Conservation (phyloP, 2,113 vertebrate species). For the Todiramphus saurophagus region DNA sequence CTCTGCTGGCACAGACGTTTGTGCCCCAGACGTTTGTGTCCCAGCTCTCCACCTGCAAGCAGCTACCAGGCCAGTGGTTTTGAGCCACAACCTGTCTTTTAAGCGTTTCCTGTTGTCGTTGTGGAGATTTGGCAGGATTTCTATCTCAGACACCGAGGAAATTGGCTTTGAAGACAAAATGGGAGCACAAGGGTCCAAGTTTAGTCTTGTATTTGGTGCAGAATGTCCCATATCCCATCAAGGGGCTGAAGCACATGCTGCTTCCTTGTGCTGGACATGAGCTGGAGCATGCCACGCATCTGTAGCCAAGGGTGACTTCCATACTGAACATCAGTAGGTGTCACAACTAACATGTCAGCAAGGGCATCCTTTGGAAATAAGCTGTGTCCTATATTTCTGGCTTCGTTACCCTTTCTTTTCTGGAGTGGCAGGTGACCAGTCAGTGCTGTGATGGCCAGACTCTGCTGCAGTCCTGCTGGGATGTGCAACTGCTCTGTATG, state of each 20-base stretch:
- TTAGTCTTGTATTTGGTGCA: not conserved
- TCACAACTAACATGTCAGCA: not conserved
- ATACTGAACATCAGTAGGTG: not conserved
- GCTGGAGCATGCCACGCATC: not conserved
- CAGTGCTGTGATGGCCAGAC: not conserved
- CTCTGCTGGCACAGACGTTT: not conserved
- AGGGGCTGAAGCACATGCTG: not conserved
- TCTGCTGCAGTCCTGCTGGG: not conserved
- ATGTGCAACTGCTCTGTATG: too few species aligned
- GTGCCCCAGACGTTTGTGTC: not conserved
- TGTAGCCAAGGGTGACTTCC: not conserved
- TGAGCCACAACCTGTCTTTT: not conserved
- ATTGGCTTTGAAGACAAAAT: not conserved
- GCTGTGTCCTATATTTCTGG: not conserved
- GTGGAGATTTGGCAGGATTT: not conserved
- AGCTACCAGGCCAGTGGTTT: not conserved
- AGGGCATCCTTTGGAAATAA: not conserved
- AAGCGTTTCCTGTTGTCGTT: not conserved
- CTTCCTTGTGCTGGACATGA: not conserved
- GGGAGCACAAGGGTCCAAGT: not conserved
- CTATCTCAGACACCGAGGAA: not conserved
- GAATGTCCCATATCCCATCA: not conserved
- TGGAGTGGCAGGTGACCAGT: not conserved
- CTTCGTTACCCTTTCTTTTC: not conserved
- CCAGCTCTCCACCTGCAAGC: not conserved